Evolutionary conservation across 2,797 vertebrate genomes (phyloP).

Genomic region (Bradypodion pumilum): DNA sequence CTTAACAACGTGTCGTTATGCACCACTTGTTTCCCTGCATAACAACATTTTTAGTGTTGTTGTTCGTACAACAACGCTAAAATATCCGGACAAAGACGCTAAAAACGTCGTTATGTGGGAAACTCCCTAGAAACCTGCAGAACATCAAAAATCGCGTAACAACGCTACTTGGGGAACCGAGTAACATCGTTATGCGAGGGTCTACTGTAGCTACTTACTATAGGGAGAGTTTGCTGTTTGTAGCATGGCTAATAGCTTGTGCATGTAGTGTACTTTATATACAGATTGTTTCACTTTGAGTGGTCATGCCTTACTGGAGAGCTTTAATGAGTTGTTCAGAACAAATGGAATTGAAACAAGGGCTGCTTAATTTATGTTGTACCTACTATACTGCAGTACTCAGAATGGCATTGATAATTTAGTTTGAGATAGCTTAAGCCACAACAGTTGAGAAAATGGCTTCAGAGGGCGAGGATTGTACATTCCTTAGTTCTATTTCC

Average conservation of each 20-base stretch:
- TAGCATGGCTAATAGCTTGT: slow-evolving; percentile 33
- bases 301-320: neutral
- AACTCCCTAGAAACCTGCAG: too few species aligned
- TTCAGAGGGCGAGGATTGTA: neutral
- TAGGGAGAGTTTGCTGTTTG: neutral
- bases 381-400: slow-evolving; percentile 26
- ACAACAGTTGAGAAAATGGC: neutral
- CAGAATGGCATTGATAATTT: rapidly evolving
- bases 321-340: rapidly evolving
- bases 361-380: slow-evolving; percentile 9
- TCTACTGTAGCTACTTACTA: rapidly evolving
- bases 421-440: rapidly evolving
- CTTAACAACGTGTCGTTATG: too few species aligned
- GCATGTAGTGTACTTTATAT: neutral
- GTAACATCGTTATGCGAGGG: too few species aligned
- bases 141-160: too few species aligned
- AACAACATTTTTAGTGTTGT: too few species aligned
- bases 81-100: too few species aligned
- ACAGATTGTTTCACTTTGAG: slow-evolving; percentile 29
- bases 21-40: too few species aligned
- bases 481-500: neutral
- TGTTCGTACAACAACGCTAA: too few species aligned
- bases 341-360: slow-evolving; percentile 37
- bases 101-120: too few species aligned
- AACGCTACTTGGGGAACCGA: too few species aligned